Evolutionary conservation across 2,113 vertebrate species (phyloP), one percentile per base, ranked within the genome.

Genomic region (Microtus montanus): DNA sequence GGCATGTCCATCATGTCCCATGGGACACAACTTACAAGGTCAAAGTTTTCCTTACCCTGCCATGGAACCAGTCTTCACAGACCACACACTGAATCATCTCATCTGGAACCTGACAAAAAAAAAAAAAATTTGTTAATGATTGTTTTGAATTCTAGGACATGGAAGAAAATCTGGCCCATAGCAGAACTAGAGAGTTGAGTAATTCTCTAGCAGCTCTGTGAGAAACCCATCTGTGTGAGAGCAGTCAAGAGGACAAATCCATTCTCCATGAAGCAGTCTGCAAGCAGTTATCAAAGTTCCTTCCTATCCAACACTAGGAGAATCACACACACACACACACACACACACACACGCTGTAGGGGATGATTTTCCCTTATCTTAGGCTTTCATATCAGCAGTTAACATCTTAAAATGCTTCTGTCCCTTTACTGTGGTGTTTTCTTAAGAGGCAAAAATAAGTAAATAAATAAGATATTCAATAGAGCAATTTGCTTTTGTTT

Each of bases 51-150:
- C 98, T 98, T 98, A 99, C 99, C 99, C 98, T 98, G 95, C 98
- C 98, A 82, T 99, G 99, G 98, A 99, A 99, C 99, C 99, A 99
- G 88, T 99, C 99, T 98, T 99, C 99, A 98, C 99, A 99, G 91
- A 99, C 97, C 77, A 99, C 95, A 95, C 99, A 99, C 5, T 99
- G 99, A 97, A 99, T 99, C 99, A 99, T 99, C 97, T 99, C 99
- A 97, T 99, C 99, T 38, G 99, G 98, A 93, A 99, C 98, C 99
- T 99, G 91, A 90, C 95, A 15, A 93, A 96, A 78, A 77, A 78
- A 58, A 58, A 58, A 58, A 17, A 54, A 54, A 54, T 80, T 17
- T 66, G 68, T 94, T 90, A 93, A 75, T 38, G 58, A 92, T 19
- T 54, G 77, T 47, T 87, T 5, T 61, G 68, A 92, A 78, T 91